These are phyloP conservation scores for Gila orcuttii DNA, from an alignment of 2,113 vertebrate genomes.

Conservation along the genomic window DNA sequence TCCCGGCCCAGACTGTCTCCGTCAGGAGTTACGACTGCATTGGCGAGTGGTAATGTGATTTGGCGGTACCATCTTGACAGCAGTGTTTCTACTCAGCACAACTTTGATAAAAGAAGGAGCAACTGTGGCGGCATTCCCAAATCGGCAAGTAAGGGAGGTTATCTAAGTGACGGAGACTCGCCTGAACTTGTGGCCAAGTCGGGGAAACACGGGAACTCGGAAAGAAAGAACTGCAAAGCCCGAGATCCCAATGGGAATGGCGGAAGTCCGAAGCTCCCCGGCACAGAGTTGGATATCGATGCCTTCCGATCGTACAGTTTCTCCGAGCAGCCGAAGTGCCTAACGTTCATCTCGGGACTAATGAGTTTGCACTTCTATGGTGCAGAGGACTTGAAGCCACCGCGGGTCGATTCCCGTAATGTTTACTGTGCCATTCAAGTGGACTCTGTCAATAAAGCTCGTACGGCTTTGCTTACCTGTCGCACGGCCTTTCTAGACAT, in stretches of 20 bases:
- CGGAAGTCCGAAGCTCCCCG: slow-evolving; percentile 73
- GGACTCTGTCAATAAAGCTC: slow-evolving; percentile 95
- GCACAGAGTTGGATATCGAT: slow-evolving; percentile 88
- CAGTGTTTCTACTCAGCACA: slow-evolving; percentile 89
- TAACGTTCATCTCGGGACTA: slow-evolving; percentile 92
- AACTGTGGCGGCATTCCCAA: slow-evolving; percentile 77
- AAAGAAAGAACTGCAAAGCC: slow-evolving; percentile 79
- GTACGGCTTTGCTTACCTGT: slow-evolving; percentile 93
- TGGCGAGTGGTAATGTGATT: slow-evolving; percentile 90
- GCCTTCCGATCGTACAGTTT: slow-evolving; percentile 96
- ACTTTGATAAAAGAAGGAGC: slow-evolving; percentile 85
- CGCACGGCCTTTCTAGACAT: slow-evolving; percentile 92
- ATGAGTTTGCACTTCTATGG: slow-evolving; percentile 98
- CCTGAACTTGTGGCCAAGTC: slow-evolving; percentile 93
- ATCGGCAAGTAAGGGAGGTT: slow-evolving; percentile 92
- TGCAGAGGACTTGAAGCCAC: slow-evolving; percentile 95
- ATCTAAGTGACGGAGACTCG: slow-evolving; percentile 96
- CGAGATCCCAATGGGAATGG: slow-evolving; percentile 72
- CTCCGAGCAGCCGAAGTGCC: slow-evolving; percentile 93
- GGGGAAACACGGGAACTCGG: slow-evolving; percentile 80
- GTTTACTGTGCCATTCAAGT: slow-evolving; percentile 98
- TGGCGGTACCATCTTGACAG: slow-evolving; percentile 96
- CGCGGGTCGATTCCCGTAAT: slow-evolving; percentile 90
- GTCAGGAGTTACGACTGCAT: slow-evolving; percentile 78
- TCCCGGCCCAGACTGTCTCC: slow-evolving; percentile 71